These are phyloP conservation scores for Coptotermes formosanus DNA, from an alignment of 1,140 invertebrate genomes.

Conservation along the genomic window DNA sequence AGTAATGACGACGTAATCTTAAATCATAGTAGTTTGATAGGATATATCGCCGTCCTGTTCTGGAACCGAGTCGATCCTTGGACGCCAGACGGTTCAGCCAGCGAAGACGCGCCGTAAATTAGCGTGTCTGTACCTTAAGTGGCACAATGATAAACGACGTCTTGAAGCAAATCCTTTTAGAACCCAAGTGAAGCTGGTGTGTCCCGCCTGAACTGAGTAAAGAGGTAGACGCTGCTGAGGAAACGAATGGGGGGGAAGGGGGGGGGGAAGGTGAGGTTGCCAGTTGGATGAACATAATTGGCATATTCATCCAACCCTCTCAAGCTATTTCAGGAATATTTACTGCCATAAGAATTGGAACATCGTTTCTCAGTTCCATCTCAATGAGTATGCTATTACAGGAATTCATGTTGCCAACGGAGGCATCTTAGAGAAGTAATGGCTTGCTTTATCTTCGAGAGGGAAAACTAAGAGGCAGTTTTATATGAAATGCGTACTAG, in stretches of 20 bases:
- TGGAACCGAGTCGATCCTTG: neutral
- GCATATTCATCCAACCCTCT: neutral
- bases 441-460: neutral
- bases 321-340: neutral
- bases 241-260: neutral
- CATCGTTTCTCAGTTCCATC: neutral
- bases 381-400: neutral
- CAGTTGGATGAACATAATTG: neutral
- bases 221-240: neutral
- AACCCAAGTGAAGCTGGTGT: neutral
- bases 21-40: no score
- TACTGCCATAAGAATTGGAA: neutral
- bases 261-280: neutral
- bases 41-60: neutral
- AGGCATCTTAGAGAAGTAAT: neutral
- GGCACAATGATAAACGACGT: constrained; percentile 5
- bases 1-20: no score
- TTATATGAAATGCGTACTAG: neutral
- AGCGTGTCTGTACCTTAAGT: neutral
- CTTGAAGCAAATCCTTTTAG: constrained; percentile 16
- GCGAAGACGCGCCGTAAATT: neutral
- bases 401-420: neutral
- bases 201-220: neutral
- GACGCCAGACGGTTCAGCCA: neutral
- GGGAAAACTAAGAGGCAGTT: neutral